Evolutionary conservation across 2,888 invertebrate genomes (phyloP).

Genomic region (Trichogramma evanescens): DNA sequence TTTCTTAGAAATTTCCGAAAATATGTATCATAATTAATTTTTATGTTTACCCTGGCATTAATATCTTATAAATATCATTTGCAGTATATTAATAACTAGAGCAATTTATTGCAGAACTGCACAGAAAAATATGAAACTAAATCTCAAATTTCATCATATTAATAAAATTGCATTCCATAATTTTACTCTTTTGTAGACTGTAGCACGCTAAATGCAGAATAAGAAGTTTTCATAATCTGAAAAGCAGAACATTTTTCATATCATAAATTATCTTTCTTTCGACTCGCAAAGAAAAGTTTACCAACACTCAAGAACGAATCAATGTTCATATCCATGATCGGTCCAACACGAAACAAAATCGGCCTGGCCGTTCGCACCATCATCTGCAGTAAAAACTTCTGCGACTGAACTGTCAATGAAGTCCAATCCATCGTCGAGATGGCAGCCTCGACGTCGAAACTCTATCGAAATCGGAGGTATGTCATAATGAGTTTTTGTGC

Average conservation of each 20-base stretch:
- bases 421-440: slow-evolving; percentile 16
- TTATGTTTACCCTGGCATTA: no score
- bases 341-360: slow-evolving; percentile 14
- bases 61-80: no score
- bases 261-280: background rate
- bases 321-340: slow-evolving; percentile 19
- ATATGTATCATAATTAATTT: no score
- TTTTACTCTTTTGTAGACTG: slow-evolving; percentile 11
- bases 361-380: slow-evolving; percentile 16
- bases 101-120: no score
- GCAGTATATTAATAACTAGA: no score
- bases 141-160: no score
- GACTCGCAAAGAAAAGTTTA: background rate
- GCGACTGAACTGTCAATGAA: background rate
- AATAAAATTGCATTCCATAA: no score
- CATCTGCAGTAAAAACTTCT: slow-evolving; percentile 9
- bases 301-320: slow-evolving; percentile 17
- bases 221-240: slow-evolving; percentile 21
- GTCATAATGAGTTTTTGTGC: background rate
- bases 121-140: no score
- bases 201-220: slow-evolving; percentile 18
- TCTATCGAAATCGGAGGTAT: background rate
- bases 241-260: background rate
- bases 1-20: no score
- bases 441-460: slow-evolving; percentile 12